A percentile compares a stretch with the other conserved stretches of the same genome.
phyloP scores from a whole-genome alignment of 2,797 vertebrate genomes.

The Chaetodon trifasciatus region DNA sequence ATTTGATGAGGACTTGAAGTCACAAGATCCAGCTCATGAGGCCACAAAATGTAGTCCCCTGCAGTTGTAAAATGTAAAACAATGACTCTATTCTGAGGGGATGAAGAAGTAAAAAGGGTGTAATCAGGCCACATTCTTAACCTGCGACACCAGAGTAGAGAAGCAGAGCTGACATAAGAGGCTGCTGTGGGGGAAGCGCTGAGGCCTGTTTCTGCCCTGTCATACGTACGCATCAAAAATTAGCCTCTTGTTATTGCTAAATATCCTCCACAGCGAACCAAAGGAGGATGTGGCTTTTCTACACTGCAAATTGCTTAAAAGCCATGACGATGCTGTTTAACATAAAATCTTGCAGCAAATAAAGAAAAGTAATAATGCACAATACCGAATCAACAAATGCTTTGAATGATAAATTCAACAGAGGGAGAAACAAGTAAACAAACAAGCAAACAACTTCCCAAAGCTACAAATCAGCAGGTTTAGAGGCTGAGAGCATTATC shows the following conservation, averaged over 20 bases:
- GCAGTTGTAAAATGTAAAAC: slow-evolving; percentile 74
- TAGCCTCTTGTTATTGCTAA: slow-evolving; percentile 50
- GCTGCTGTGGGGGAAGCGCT: slow-evolving; percentile 6
- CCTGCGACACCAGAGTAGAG: slow-evolving; percentile 31
- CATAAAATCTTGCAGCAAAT: neutral
- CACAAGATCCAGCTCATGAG: slow-evolving; percentile 83
- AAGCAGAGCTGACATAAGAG: slow-evolving; percentile 33
- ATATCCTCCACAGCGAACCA: slow-evolving; percentile 33
- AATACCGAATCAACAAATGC: neutral
- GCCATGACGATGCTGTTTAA: neutral
- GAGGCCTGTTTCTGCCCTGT: slow-evolving; percentile 60
- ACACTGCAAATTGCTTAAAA: slow-evolving; percentile 11
- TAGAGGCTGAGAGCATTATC: slow-evolving; percentile 44
- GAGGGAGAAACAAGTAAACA: slow-evolving; percentile 5
- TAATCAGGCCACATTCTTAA: slow-evolving; percentile 58
- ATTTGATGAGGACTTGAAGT: slow-evolving; percentile 66
- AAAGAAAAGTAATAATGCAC: slow-evolving; percentile 9
- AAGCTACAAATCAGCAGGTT: slow-evolving; percentile 36
- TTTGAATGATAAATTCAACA: neutral
- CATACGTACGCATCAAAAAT: slow-evolving; percentile 51
- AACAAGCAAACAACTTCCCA: slow-evolving; percentile 33
- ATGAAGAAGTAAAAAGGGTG: slow-evolving; percentile 62
- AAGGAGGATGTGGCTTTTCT: slow-evolving; percentile 52
- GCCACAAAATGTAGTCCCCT: slow-evolving; percentile 45
- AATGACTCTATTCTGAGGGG: slow-evolving; percentile 79